Evolutionary conservation across 1,140 invertebrate genomes (phyloP), one percentile per base, ranked within the genome.

Genomic region (Melipona quadrifasciata): DNA sequence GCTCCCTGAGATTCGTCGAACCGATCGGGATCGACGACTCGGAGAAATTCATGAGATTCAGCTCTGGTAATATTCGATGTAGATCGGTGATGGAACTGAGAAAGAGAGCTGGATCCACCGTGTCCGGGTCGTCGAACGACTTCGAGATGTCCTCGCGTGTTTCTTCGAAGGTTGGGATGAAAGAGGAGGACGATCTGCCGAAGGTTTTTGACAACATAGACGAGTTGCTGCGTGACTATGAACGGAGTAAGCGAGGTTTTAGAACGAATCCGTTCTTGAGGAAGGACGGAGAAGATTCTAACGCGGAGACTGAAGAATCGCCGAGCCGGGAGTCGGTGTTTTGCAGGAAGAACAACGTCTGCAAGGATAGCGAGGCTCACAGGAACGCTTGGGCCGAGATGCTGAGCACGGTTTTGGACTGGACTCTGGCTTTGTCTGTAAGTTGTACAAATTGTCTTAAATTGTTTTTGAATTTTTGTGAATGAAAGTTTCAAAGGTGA

Each of bases 261-360:
- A 95, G 93, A 5, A 92, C 87, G 0, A 94, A 95, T 90, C 94
- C 94, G 1, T 95, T 95, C 65, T 78, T 94, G 0, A 86, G 88
- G 24, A 88, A 91, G 55, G 90, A 91, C 0, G 87, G 87, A 16
- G 88, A 91, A 0, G 86, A 87, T 21, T n/a, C 31, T 39, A 31
- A 39, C 51, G 39, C 21, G 47, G 95, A 65, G 94, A 95, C 67
- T 95, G 96, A 85, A 93, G 95, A 51, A 95, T 96, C 89, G 95
- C 34, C 95, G 2, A 95, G 96, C 21, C 96, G 85, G 96, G 97
- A 98, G 91, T 96, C 97, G 47, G 97, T 97, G 89, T 96, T 96
- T 85, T 97, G 98, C 93, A 96, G 97, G 85, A 96, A 96, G 78
- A 95, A 96, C 31, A 98, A 97, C 82, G 97, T 98, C 70, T 96